Conservation (phyloP, 1,140 invertebrate genomes). For the Drosophila burlai region DNA sequence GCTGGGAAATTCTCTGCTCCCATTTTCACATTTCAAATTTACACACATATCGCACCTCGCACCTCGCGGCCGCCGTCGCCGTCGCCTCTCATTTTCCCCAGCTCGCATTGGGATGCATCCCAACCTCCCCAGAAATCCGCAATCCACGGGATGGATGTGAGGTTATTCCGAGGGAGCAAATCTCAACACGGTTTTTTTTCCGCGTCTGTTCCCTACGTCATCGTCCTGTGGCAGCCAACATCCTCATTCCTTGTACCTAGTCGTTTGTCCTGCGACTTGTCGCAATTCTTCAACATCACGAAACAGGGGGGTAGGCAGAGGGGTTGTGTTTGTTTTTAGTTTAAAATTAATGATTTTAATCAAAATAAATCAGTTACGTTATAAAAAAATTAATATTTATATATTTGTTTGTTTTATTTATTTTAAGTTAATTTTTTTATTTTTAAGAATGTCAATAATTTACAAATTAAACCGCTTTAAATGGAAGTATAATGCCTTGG, state of each 20-base stretch:
- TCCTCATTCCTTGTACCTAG: slow-evolving; percentile 23
- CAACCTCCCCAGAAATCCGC: slow-evolving; percentile 20
- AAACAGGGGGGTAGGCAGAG: slow-evolving; percentile 1
- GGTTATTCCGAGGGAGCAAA: slow-evolving; percentile 57
- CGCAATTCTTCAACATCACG: slow-evolving; percentile 23
- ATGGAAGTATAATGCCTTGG: background rate
- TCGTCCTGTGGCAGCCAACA: slow-evolving; percentile 61
- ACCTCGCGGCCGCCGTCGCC: background rate
- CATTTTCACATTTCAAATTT: slow-evolving; percentile 61
- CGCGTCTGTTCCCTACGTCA: slow-evolving; percentile 48
- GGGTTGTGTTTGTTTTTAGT: background rate
- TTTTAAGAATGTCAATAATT: background rate
- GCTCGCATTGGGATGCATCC: slow-evolving; percentile 39
- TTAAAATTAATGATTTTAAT: background rate
- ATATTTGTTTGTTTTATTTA: background rate
- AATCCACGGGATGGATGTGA: slow-evolving; percentile 31
- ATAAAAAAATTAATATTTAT: background rate
- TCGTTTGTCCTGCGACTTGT: slow-evolving; percentile 23
- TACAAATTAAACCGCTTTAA: too few species aligned
- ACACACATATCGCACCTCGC: slow-evolving; percentile 23
- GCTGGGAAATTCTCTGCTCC: slow-evolving; percentile 40
- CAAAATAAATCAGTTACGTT: background rate
- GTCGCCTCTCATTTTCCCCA: slow-evolving; percentile 30
- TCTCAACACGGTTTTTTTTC: slow-evolving; percentile 68
- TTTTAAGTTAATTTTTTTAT: background rate